phyloP scores from a whole-genome alignment of 2,797 vertebrate genomes.

The Hyperoplus lanceolatus region DNA sequence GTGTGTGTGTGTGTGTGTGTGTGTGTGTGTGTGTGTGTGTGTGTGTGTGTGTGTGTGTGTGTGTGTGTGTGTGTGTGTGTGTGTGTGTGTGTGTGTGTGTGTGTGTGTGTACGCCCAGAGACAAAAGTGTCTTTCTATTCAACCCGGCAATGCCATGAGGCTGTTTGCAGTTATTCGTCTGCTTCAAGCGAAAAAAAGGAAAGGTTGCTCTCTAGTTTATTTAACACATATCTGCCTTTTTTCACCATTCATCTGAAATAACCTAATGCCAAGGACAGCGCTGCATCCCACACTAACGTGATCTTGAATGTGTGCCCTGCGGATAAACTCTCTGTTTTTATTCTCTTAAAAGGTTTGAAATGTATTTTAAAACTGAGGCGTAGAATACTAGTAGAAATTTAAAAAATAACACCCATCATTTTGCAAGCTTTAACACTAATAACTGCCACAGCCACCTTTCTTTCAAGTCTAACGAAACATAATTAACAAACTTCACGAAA shows the following conservation, averaged over 20 bases:
- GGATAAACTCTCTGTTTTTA: constrained; percentile 21
- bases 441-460: not conserved
- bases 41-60: not conserved
- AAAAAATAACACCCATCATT: too few relatives aligned
- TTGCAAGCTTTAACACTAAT: not conserved
- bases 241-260: constrained; percentile 41
- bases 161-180: constrained; percentile 36
- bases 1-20: not conserved
- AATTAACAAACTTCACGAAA: constrained; percentile 20
- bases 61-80: not conserved
- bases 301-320: constrained; percentile 13
- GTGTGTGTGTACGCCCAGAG: not conserved
- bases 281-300: constrained; percentile 30
- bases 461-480: not conserved
- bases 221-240: constrained; percentile 46
- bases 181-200: constrained; percentile 31
- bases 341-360: not conserved
- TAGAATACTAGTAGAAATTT: too few relatives aligned
- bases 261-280: constrained; percentile 34
- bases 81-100: not conserved
- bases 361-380: not conserved
- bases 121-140: constrained; percentile 13
- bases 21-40: not conserved
- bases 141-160: constrained; percentile 20
- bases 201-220: constrained; percentile 30